Evolutionary conservation across 2,888 invertebrate genomes (phyloP).

Genomic region (Glaucopsyche alexis): DNA sequence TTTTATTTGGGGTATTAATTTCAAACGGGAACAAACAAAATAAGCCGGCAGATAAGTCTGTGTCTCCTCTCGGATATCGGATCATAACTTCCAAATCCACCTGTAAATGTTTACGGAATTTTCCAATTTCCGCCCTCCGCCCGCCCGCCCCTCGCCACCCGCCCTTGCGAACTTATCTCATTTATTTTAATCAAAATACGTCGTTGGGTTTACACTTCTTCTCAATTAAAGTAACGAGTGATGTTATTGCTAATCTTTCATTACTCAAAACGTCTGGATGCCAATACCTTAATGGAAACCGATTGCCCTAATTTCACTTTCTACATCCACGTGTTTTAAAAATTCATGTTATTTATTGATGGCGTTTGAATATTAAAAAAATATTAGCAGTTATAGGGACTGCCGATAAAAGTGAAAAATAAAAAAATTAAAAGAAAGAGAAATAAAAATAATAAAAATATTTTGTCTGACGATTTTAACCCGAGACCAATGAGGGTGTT

Average conservation of each 20-base stretch:
- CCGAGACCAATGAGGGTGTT: too few species aligned
- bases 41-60: conserved; percentile 60
- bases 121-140: conserved; percentile 46
- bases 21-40: conserved; percentile 59
- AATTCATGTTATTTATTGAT: neutral
- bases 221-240: conserved; percentile 13
- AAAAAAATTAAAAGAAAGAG: too few species aligned
- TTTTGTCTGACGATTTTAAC: too few species aligned
- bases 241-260: conserved; percentile 2
- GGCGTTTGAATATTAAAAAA: too few species aligned
- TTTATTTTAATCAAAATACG: conserved; percentile 26
- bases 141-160: neutral
- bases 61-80: conserved; percentile 51
- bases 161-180: conserved; percentile 21
- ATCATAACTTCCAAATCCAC: conserved; percentile 67
- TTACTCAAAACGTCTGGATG: neutral
- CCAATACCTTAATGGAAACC: conserved; percentile 9
- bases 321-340: neutral
- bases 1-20: conserved; percentile 53
- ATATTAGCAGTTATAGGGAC: too few species aligned
- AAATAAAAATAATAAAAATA: too few species aligned
- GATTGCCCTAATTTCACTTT: neutral
- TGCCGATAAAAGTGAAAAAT: too few species aligned
- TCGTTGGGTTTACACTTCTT: conserved; percentile 17
- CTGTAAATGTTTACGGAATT: conserved; percentile 61